Conservation (phyloP, 2,113 vertebrate genomes). For the Hydrochoerus hydrochaeris region DNA sequence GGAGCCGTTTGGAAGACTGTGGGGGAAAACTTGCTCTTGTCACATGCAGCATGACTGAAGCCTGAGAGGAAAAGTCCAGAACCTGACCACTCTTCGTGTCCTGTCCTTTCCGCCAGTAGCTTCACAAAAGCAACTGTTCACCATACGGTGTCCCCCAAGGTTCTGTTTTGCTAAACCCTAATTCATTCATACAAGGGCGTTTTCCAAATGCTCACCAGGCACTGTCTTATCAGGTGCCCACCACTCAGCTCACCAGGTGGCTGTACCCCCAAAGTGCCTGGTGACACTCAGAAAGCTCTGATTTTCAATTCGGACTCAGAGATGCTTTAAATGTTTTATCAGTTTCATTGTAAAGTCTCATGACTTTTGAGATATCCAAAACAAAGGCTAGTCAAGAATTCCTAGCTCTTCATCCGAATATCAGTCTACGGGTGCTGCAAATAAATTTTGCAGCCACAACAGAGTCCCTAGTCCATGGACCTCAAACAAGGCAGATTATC, state of each 20-base stretch:
- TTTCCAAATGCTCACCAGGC: not conserved
- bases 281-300: not conserved
- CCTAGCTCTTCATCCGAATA: not conserved
- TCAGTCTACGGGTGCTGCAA: not conserved
- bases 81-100: not conserved
- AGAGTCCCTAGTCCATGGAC: not conserved
- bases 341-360: not conserved
- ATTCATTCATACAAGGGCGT: not conserved
- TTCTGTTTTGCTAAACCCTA: not conserved
- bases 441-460: not conserved
- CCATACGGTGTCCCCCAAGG: not conserved
- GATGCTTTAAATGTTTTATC: not conserved
- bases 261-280: not conserved
- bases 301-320: not conserved
- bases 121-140: not conserved
- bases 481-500: not conserved
- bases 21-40: not conserved
- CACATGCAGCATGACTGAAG: not conserved
- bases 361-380: not conserved
- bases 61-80: not conserved
- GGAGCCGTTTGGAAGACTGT: not conserved
- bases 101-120: not conserved
- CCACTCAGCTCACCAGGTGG: not conserved
- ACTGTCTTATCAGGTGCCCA: not conserved
- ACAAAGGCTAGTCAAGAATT: not conserved